These are phyloP conservation scores for Oligia latruncula DNA, from an alignment of 2,888 invertebrate genomes.

Conservation along the genomic window DNA sequence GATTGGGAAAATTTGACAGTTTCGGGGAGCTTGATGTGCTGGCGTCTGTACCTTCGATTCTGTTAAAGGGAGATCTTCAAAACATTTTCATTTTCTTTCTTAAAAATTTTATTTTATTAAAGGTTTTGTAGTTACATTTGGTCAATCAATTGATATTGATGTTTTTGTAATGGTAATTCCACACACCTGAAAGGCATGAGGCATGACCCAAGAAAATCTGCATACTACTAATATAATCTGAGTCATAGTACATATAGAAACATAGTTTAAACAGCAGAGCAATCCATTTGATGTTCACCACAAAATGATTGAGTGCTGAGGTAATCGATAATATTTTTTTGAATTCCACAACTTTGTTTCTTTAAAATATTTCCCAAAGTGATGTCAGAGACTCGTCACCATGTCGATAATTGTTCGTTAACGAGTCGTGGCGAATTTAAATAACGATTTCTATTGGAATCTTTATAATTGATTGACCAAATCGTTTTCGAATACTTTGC, in stretches of 20 bases:
- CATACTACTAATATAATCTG: constrained; percentile 73
- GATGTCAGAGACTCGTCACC: constrained; percentile 75
- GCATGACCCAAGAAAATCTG: constrained; percentile 72
- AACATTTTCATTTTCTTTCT: too few species aligned
- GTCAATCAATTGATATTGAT: constrained; percentile 68
- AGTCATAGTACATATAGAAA: constrained; percentile 55
- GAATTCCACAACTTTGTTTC: constrained; percentile 59
- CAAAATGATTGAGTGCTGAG: constrained; percentile 74
- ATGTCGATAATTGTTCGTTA: constrained; percentile 59
- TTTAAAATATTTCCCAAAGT: constrained; percentile 67
- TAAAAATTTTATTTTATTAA: too few species aligned
- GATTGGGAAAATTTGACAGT: too few species aligned
- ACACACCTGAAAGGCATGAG: constrained; percentile 54
- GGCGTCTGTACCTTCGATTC: not conserved
- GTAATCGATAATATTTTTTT: constrained; percentile 74
- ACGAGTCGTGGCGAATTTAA: constrained; percentile 64
- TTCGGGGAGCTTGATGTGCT: too few species aligned
- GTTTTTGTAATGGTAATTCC: constrained; percentile 63
- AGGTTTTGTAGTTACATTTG: not conserved
- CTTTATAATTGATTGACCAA: constrained; percentile 62
- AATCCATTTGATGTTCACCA: constrained; percentile 64
- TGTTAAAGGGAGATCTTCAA: not conserved
- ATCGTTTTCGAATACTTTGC: constrained; percentile 47
- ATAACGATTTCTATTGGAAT: constrained; percentile 63
- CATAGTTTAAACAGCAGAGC: constrained; percentile 62